A percentile compares a stretch with the other conserved stretches of the same genome.
Evolutionary conservation across 2,888 invertebrate genomes (phyloP).

Genomic region (Lithophane leautieri): DNA sequence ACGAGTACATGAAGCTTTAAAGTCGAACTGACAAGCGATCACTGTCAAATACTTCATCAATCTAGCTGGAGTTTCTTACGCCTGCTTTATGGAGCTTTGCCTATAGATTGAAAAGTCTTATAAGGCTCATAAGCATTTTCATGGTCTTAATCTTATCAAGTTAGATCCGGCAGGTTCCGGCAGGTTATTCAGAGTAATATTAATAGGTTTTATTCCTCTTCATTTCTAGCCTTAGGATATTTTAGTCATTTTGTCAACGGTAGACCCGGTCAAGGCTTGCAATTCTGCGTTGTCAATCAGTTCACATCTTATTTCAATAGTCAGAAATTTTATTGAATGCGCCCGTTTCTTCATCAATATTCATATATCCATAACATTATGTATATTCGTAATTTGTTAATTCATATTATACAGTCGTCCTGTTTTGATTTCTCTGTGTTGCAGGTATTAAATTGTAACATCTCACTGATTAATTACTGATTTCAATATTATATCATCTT

Average conservation of each 20-base stretch:
- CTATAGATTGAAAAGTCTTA: neutral
- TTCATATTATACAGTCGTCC: slow-evolving; percentile 25
- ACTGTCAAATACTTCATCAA: slow-evolving; percentile 43
- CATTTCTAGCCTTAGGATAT: neutral
- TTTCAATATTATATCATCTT: slow-evolving; percentile 37
- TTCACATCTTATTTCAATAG: neutral
- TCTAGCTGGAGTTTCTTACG: slow-evolving; percentile 17
- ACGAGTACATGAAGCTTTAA: slow-evolving; percentile 13
- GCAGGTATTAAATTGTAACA: slow-evolving; percentile 13
- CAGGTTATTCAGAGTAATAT: too few relatives aligned
- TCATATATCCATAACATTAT: neutral
- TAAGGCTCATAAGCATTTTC: neutral
- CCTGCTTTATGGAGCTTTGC: neutral
- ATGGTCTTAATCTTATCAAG: neutral
- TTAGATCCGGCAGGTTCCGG: neutral
- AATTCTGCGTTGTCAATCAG: neutral
- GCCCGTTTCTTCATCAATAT: slow-evolving; percentile 24
- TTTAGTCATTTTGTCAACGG: neutral
- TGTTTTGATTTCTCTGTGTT: slow-evolving; percentile 42
- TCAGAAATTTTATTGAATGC: neutral
- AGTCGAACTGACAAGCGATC: slow-evolving; percentile 25
- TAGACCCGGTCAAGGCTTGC: neutral
- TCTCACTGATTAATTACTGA: slow-evolving; percentile 29
- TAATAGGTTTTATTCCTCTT: neutral
- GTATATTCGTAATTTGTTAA: slow-evolving; percentile 6